A percentile compares a stretch with the other conserved stretches of the same genome.
These are phyloP conservation scores for Kradibia gibbosae DNA, from an alignment of 1,140 invertebrate species.

Conservation along the genomic window DNA sequence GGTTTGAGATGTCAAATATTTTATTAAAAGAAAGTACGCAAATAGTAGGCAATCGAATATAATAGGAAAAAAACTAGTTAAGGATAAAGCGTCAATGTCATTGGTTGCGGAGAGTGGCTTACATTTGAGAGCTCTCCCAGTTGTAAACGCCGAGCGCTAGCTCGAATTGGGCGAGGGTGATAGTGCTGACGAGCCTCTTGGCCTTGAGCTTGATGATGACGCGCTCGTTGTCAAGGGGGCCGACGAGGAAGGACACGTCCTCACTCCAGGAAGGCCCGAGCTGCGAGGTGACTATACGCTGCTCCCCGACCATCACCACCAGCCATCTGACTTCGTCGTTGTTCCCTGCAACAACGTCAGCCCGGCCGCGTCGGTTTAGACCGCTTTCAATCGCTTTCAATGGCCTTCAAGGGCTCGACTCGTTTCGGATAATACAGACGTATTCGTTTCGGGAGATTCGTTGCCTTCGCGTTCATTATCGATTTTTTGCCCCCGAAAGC, in stretches of 20 bases:
- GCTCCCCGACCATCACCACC: slow-evolving; percentile 70
- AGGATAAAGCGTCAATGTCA: too few species aligned
- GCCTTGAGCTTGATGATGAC: slow-evolving; percentile 72
- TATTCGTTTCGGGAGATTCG: too few species aligned
- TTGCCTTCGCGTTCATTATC: too few species aligned
- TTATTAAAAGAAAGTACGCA: too few species aligned
- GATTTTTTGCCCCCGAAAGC: too few species aligned
- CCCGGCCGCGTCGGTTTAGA: neutral
- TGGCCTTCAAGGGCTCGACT: too few species aligned
- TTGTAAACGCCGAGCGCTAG: slow-evolving; percentile 71
- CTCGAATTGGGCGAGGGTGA: slow-evolving; percentile 72
- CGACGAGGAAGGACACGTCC: slow-evolving; percentile 73
- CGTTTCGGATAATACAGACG: too few species aligned
- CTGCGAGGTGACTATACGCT: slow-evolving; percentile 68
- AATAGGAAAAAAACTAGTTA: too few species aligned
- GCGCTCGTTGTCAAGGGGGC: slow-evolving; percentile 70
- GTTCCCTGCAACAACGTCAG: neutral
- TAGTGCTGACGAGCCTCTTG: slow-evolving; percentile 72
- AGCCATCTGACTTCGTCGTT: slow-evolving; percentile 68
- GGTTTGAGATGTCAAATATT: too few species aligned
- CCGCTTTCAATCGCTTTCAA: too few species aligned
- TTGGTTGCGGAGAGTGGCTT: too few species aligned
- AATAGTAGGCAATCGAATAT: too few species aligned
- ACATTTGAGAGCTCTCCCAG: slow-evolving; percentile 71
- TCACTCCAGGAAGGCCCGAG: slow-evolving; percentile 70